Conservation (phyloP, 1,140 invertebrate genomes). For the Calephelis nemesis region DNA sequence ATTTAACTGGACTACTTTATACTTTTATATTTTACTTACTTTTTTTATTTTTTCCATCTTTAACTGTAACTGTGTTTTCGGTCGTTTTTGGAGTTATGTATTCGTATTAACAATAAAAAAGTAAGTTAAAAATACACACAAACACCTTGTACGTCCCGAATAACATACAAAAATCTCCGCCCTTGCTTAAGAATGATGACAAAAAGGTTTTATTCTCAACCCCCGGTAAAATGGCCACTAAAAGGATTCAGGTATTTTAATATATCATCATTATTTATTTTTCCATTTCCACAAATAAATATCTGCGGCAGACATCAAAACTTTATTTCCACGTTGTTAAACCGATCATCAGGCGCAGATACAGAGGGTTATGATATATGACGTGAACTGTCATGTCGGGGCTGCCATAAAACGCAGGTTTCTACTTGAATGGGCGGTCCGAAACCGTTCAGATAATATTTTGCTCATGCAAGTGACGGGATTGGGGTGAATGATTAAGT, state of each 20-base stretch:
- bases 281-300: slow-evolving; percentile 2
- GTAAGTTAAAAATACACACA: no score
- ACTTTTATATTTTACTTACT: no score
- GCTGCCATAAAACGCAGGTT: slow-evolving; percentile 31
- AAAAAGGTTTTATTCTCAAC: no score
- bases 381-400: slow-evolving; percentile 13
- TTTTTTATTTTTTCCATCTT: no score
- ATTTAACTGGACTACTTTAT: no score
- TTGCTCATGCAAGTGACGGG: slow-evolving; percentile 27
- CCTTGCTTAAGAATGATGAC: no score
- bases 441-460: slow-evolving; percentile 30
- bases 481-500: slow-evolving; percentile 18
- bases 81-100: no score
- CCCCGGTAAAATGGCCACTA: no score
- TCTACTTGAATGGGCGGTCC: slow-evolving; percentile 25
- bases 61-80: no score
- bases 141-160: no score
- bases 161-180: no score
- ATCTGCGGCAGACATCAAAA: slow-evolving; percentile 15
- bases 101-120: no score
- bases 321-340: slow-evolving; percentile 26
- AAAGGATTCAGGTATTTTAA: neutral
- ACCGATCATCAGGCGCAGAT: slow-evolving; percentile 31
- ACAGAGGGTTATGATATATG: slow-evolving; percentile 10
- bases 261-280: neutral